phyloP scores from a whole-genome alignment of 2,797 vertebrate genomes.

The Sorex maritimensis region DNA sequence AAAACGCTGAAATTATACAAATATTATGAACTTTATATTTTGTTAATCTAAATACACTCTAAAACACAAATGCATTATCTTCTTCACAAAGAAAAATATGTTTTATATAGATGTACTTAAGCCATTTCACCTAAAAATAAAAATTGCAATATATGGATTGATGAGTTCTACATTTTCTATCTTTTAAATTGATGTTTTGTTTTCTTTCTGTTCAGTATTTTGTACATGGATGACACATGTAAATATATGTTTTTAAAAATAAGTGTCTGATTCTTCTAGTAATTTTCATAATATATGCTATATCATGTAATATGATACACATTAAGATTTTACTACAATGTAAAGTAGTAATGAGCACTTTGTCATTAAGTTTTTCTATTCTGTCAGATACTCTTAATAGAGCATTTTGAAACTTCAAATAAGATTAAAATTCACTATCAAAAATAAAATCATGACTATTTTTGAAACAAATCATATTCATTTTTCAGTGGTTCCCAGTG shows the following conservation, averaged over 20 bases:
- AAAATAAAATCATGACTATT: no score
- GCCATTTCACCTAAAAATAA: not conserved
- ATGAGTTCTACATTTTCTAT: constrained; percentile 29
- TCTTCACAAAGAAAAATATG: not conserved
- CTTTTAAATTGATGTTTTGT: constrained; percentile 31
- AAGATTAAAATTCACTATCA: not conserved
- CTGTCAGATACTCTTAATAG: not conserved
- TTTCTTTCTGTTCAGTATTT: constrained; percentile 51
- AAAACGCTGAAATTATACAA: not conserved
- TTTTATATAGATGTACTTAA: constrained; percentile 61
- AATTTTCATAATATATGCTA: not conserved
- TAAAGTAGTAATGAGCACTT: not conserved
- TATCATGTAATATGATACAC: not conserved
- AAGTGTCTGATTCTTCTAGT: constrained; percentile 19
- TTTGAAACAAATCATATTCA: no score
- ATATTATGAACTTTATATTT: constrained; percentile 56
- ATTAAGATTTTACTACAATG: constrained; percentile 27
- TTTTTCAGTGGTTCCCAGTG: no score
- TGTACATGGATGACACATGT: not conserved
- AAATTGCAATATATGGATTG: constrained; percentile 18
- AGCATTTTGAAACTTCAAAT: constrained; percentile 38
- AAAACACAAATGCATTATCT: constrained; percentile 52
- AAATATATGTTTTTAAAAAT: constrained; percentile 16
- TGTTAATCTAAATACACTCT: constrained; percentile 49
- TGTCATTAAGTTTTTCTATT: not conserved